A percentile compares a stretch with the other conserved stretches of the same genome.
These are phyloP conservation scores for Polydrusus pterygomalis DNA, from an alignment of 2,888 invertebrate genomes.

Conservation along the genomic window DNA sequence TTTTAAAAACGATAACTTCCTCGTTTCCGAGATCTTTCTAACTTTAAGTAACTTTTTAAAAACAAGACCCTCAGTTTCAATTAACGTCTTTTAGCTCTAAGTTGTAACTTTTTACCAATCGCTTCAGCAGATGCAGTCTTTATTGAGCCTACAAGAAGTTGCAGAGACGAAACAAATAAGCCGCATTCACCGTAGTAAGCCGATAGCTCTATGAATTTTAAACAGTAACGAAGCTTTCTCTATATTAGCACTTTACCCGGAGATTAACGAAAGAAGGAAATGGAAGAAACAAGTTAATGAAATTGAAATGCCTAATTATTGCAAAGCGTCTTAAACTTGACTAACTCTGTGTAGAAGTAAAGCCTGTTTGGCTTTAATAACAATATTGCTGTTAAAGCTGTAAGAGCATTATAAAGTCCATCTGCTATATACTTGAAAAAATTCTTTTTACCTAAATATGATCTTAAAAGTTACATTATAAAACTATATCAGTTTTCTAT, in stretches of 20 bases:
- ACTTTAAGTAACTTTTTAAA: too few relatives aligned
- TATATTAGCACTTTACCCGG: conserved; percentile 35
- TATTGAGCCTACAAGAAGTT: not conserved
- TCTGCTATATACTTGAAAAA: too few relatives aligned
- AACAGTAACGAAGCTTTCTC: conserved; percentile 22
- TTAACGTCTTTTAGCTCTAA: too few relatives aligned
- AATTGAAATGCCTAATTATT: conserved; percentile 47
- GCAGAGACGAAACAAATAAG: not conserved
- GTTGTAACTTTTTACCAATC: too few relatives aligned
- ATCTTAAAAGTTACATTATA: too few relatives aligned
- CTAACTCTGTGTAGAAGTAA: conserved; percentile 32
- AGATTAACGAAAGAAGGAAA: conserved; percentile 48
- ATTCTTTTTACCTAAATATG: too few relatives aligned
- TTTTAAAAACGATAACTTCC: too few relatives aligned
- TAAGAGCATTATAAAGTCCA: too few relatives aligned
- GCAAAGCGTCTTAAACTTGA: conserved; percentile 41
- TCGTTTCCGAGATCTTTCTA: too few relatives aligned
- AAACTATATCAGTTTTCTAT: too few relatives aligned
- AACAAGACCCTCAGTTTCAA: too few relatives aligned
- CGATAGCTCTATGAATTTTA: conserved; percentile 17
- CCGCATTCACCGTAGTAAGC: not conserved
- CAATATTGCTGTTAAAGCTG: not conserved
- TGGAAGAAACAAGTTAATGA: conserved; percentile 46
- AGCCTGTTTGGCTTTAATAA: conserved; percentile 19
- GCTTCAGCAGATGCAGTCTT: not conserved